Evolutionary conservation across 2,113 vertebrate genomes (phyloP), one percentile per base, ranked within the genome.

Genomic region (Cathartes aura): DNA sequence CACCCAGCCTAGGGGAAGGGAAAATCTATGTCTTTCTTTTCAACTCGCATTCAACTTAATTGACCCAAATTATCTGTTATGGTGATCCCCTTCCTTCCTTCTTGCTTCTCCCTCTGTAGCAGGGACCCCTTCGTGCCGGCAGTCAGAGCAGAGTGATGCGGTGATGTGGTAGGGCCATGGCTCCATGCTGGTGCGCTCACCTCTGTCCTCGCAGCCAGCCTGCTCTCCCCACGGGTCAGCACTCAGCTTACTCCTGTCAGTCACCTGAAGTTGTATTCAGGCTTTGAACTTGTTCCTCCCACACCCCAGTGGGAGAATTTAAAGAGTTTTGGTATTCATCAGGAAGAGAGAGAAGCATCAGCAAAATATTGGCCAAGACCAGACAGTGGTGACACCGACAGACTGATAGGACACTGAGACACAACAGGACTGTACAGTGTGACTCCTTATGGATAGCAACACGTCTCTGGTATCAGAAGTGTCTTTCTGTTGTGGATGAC

Each of bases 111-210:
- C 20, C 15, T 26, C 74, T 50, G 62, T 19, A 15, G 34, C 8
- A 29, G 34, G 62, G 43, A 40, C 52, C 6, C 3, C 12, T 72
- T 45, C 19, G 19, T 15, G 15, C 43, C 42, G 56, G 48, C 67
- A 11, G 36, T 6, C 0, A 2, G 45, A 52, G 38, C 15, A 29
- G 38, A 29, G 38, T 0, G 9, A 5, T 10, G 14, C 0, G 4
- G 15, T 8, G 87, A 15, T 40, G 42, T 15, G 21, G 14, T 12
- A 30, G 40, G 34, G 12, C 2, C 7, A 1, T 2, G 14, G 4
- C 10, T 7, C 26, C 19, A 0, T 15, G 24, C 18, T 16, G n/a
- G 56, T 59, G 50, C 2, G 2, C 15, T 38, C 2, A 1, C 52
- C 36, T 24, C 55, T 48, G 24, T 34, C 29, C 38, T 59, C 0